Conservation (phyloP, 2,888 invertebrate genomes). For the Nephrocerus scutellatus region DNA sequence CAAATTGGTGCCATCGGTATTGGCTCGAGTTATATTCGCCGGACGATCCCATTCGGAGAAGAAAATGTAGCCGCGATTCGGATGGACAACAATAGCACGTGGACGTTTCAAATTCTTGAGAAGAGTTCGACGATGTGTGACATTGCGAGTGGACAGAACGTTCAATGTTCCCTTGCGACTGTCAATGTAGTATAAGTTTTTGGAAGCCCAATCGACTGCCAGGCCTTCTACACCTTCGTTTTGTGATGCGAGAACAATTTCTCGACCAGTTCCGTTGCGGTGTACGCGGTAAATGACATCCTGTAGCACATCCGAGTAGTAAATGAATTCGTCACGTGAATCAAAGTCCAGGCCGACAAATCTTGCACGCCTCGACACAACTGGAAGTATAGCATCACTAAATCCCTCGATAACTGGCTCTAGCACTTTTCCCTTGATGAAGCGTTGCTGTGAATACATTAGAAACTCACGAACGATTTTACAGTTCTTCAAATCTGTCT, state of each 20-base stretch:
- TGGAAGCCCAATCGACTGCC: slow-evolving; percentile 92
- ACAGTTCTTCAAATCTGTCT: slow-evolving; percentile 69
- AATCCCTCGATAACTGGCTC: slow-evolving; percentile 85
- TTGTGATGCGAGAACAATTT: slow-evolving; percentile 89
- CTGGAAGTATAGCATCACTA: slow-evolving; percentile 91
- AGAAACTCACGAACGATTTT: slow-evolving; percentile 78
- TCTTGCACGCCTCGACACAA: slow-evolving; percentile 82
- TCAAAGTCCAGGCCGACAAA: slow-evolving; percentile 96
- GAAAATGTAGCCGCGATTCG: slow-evolving; percentile 88
- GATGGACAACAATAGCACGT: slow-evolving; percentile 93
- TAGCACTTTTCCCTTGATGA: slow-evolving; percentile 87
- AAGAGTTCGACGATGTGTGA: slow-evolving; percentile 74
- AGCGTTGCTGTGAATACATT: slow-evolving; percentile 91
- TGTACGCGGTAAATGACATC: slow-evolving; percentile 86
- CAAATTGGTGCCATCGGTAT: slow-evolving; percentile 81
- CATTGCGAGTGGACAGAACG: slow-evolving; percentile 80
- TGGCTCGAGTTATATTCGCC: slow-evolving; percentile 90
- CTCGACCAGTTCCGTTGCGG: slow-evolving; percentile 69
- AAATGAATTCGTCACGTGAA: slow-evolving; percentile 81
- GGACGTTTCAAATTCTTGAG: slow-evolving; percentile 85
- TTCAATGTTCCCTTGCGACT: slow-evolving; percentile 90
- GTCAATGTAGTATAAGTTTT: slow-evolving; percentile 92
- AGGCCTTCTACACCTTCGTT: slow-evolving; percentile 96
- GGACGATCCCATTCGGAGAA: slow-evolving; percentile 96
- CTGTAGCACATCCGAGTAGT: slow-evolving; percentile 94